A percentile compares a stretch with the other conserved stretches of the same genome.
phyloP scores from a whole-genome alignment of 2,113 vertebrate genomes.

The Okapia johnstoni region DNA sequence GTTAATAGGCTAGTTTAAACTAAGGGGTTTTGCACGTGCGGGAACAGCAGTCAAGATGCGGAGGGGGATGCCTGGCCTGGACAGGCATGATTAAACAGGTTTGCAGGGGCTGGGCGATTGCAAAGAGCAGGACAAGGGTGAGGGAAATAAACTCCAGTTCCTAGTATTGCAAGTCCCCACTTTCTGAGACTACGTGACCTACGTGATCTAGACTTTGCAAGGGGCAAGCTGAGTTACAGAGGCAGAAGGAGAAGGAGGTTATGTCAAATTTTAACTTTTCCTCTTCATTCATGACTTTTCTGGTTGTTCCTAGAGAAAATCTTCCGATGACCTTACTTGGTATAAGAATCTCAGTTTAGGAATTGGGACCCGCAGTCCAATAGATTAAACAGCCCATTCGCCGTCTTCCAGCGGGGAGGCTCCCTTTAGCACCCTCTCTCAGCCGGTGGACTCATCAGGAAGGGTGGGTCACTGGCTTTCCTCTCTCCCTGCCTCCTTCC shows the following conservation, averaged over 20 bases:
- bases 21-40: not conserved
- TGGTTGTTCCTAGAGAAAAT: not conserved
- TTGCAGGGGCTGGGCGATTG: not conserved
- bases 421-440: too few relatives aligned
- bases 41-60: not conserved
- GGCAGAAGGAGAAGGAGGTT: not conserved
- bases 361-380: rapidly evolving
- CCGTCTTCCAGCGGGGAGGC: not conserved
- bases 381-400: rapidly evolving
- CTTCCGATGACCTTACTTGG: not conserved
- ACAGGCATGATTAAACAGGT: not conserved
- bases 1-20: not conserved
- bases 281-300: not conserved
- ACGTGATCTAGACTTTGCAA: not conserved
- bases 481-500: too few relatives aligned
- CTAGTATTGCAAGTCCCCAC: not conserved
- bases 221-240: not conserved
- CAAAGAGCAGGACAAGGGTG: not conserved
- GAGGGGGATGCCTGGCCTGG: not conserved
- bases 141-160: not conserved
- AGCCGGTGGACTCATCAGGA: rapidly evolving
- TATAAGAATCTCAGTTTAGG: not conserved
- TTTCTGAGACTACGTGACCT: not conserved
- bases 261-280: not conserved
- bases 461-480: not conserved